phyloP scores from a whole-genome alignment of 2,113 vertebrate species.

The Podarcis raffonei region DNA sequence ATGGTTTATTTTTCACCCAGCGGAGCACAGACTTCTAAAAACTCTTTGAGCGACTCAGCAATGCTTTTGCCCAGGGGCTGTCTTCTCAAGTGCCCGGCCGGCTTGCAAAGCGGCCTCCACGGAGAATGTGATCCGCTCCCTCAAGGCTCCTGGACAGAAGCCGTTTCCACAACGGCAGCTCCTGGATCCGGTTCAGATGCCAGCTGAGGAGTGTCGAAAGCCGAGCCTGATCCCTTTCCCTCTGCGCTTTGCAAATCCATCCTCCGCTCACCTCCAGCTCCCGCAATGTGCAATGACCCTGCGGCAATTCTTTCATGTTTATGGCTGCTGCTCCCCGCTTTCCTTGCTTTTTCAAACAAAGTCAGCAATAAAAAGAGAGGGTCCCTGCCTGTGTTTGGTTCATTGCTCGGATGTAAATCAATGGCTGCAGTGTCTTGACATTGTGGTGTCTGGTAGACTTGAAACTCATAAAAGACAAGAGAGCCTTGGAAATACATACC shows the following conservation, averaged over 20 bases:
- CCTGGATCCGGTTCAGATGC: slow-evolving; percentile 30
- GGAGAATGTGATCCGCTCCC: slow-evolving; percentile 9
- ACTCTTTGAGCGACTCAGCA: slow-evolving; percentile 18
- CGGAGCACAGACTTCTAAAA: background rate
- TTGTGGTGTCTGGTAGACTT: slow-evolving; percentile 14
- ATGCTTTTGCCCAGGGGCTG: background rate
- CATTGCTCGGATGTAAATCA: slow-evolving; percentile 61
- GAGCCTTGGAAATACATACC: background rate
- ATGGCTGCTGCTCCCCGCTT: slow-evolving; percentile 44
- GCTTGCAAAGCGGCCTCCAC: background rate
- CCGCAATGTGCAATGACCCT: slow-evolving; percentile 59
- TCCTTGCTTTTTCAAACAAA: slow-evolving; percentile 53
- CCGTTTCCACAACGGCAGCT: slow-evolving; percentile 32
- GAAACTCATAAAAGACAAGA: slow-evolving; percentile 10
- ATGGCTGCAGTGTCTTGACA: slow-evolving; percentile 24
- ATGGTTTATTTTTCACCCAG: slow-evolving; percentile 30
- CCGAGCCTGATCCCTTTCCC: slow-evolving; percentile 31
- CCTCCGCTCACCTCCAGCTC: slow-evolving; percentile 40
- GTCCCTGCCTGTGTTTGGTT: slow-evolving; percentile 30
- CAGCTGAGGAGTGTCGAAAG: slow-evolving; percentile 29
- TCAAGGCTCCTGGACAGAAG: slow-evolving; percentile 22
- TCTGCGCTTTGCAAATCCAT: slow-evolving; percentile 54
- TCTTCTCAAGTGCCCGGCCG: background rate
- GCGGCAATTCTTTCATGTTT: slow-evolving; percentile 63
- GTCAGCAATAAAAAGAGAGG: slow-evolving; percentile 57